Evolutionary conservation across 2,113 vertebrate genomes (phyloP), one percentile per base, ranked within the genome.

Genomic region (Microcebus ravelobensis): DNA sequence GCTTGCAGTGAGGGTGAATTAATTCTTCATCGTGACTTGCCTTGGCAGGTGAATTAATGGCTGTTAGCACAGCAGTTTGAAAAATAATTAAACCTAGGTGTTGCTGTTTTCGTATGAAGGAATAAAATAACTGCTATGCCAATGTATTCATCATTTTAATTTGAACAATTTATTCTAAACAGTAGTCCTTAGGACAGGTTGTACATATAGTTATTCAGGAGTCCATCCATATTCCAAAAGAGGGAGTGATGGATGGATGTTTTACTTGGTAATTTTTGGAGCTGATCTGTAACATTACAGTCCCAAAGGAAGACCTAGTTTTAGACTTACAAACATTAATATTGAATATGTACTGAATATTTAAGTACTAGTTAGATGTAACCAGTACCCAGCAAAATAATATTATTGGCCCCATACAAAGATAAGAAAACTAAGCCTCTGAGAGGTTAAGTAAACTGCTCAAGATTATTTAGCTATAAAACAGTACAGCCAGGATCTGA

Each of bases 81-180:
- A 93, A 96, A 95, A 90, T 83, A 83, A 96, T 94, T 96, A 96
- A 95, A 80, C 23, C 27, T 90, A 55, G 48, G 52, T 42, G 45
- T 50, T 95, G 57, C n/a, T 84, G 23, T 92, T 94, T 95, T 73
- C 87, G 71, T 82, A 76, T 8, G 61, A 87, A 91, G 80, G 59
- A 83, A 95, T 86, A 95, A 97, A 96, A 87, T 93, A 90, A 80
- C 39, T 45, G 39, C n/a, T 65, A 52, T 70, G 70, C 59, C 55
- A 87, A 34, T 8, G 11, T 27, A 92, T 93, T 87, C 52, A 92
- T 95, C 70, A 95, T 20, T 90, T 92, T 90, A 89, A 96, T 92
- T 96, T 95, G 87, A 65, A 93, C 21, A 90, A 91, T 92, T 95
- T 95, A 55, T 80, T 89, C 79, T 93, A 67, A 67, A 91, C 76